Evolutionary conservation across 2,888 invertebrate genomes (phyloP), one percentile per base, ranked within the genome.

Genomic region (Malacosoma neustria): DNA sequence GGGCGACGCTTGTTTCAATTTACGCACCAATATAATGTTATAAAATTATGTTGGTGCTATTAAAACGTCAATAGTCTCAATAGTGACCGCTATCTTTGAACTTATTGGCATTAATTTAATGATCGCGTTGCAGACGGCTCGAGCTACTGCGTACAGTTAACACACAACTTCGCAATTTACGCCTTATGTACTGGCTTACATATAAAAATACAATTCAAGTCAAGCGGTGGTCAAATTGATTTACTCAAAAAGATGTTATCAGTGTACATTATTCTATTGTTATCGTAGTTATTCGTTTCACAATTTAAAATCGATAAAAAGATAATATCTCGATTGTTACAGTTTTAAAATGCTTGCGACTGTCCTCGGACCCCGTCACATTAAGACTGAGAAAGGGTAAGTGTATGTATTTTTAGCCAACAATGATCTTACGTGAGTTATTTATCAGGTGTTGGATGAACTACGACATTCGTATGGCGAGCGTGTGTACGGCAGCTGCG

Each of bases 321-420:
- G 46, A 43, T 44, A 48, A 47, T 46, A 43, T 49, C 43, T 65
- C 65, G 54, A 65, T 71, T 85, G 77, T 92, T 92, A 61, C 90
- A 95, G 95, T 96, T 87, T 89, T 96, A 87, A 96, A 95, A 93
- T 96, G 96, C 87, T 91, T 96, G 74, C 92, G 96, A 74, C 90
- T 96, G 71, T 95, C 96, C 56, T 90, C 93, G 85, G 95, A 95
- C 88, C 92, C 94, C 65, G 95, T 96, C 70, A 94, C 93, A 72
- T 87, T 96, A 82, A 94, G 94, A 89, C 90, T 96, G 77, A 94
- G 92, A 89, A 91, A 95, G 90, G 96, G 96, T 95, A 89, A 91
- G 90, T 82, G 48, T 47, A 39, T 43, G n/a, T 48, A 46, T 55
- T 51, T 55, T 54, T 52, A 46, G 51, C 42, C 40, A 41, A 49